These are phyloP conservation scores for Aythya baeri DNA, from an alignment of 2,113 vertebrate genomes.

Conservation along the genomic window DNA sequence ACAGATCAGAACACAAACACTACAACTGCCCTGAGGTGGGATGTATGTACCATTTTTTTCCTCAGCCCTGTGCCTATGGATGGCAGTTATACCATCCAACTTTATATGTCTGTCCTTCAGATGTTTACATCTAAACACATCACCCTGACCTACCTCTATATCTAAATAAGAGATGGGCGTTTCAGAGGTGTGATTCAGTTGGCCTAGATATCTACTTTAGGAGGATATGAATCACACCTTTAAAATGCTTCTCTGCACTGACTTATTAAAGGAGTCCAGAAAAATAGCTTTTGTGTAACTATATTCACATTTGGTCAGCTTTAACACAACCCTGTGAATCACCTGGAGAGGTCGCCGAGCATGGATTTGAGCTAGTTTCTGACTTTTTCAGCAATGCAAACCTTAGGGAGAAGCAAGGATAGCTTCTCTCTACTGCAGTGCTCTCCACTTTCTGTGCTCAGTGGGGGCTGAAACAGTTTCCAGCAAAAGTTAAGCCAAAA, in stretches of 20 bases:
- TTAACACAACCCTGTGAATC: background rate
- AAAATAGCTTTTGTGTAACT: background rate
- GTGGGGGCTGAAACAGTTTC: background rate
- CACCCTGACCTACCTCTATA: background rate
- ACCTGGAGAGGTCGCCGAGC: background rate
- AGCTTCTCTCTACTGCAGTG: background rate
- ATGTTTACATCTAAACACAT: background rate
- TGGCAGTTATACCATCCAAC: background rate
- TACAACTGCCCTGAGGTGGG: background rate
- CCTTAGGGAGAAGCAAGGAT: background rate
- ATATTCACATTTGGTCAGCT: background rate
- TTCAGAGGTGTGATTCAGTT: background rate
- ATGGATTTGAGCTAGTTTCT: background rate
- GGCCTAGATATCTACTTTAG: background rate
- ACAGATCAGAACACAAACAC: background rate
- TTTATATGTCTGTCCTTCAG: background rate
- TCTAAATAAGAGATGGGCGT: background rate
- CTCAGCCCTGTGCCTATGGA: background rate
- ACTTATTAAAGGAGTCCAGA: background rate
- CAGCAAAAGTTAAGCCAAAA: background rate
- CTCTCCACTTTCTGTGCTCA: slow-evolving; percentile 7
- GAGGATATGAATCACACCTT: background rate
- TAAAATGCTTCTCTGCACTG: background rate
- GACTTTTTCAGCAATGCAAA: background rate
- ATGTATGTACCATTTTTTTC: background rate